phyloP scores from a whole-genome alignment of 2,113 vertebrate genomes.

The Actenoides hombroni region DNA sequence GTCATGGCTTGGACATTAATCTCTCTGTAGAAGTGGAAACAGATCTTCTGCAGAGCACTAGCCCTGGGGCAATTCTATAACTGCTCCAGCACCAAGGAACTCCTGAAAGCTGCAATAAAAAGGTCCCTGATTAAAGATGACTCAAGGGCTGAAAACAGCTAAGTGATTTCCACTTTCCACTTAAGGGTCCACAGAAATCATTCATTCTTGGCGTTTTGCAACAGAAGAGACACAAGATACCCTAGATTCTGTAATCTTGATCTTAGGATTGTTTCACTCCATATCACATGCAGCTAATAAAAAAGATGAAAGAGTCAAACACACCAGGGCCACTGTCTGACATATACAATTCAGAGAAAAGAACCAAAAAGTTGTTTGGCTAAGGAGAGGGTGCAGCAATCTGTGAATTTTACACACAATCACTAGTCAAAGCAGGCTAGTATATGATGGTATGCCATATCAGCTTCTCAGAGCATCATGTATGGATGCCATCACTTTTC shows the following conservation, averaged over 20 bases:
- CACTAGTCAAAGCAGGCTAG: not conserved
- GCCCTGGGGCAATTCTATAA: not conserved
- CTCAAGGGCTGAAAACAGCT: not conserved
- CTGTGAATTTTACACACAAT: not conserved
- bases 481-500: not conserved
- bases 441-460: not conserved
- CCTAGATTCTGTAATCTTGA: not conserved
- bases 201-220: not conserved
- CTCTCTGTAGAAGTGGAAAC: not conserved
- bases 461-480: not conserved
- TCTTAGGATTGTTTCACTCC: not conserved
- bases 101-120: not conserved
- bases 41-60: not conserved
- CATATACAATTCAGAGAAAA: not conserved
- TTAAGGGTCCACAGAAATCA: not conserved
- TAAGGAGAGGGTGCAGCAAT: not conserved
- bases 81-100: not conserved
- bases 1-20: not conserved
- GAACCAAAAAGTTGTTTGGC: not conserved
- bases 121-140: conserved; percentile 22
- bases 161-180: conserved; percentile 12
- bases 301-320: not conserved
- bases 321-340: not conserved
- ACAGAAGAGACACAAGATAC: not conserved
- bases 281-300: not conserved